Evolutionary conservation across 2,113 vertebrate species (phyloP).

Genomic region (Bambusicola thoracicus): DNA sequence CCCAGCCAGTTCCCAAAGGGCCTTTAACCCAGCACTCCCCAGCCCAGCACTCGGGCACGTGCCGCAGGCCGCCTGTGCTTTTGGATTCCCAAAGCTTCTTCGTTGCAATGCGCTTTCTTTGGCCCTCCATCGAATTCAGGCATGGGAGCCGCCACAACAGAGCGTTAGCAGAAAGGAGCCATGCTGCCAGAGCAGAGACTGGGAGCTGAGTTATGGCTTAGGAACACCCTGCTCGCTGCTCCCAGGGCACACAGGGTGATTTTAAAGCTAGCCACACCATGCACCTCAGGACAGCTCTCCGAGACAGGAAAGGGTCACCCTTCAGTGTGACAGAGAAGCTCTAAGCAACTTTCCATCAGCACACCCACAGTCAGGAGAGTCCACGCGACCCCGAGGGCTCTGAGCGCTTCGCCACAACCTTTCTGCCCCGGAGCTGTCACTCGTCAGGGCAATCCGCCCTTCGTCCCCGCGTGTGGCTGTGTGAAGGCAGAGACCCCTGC

Average conservation of each 20-base stretch:
- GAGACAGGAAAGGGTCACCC: background rate
- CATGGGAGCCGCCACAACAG: accelerated
- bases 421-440: background rate
- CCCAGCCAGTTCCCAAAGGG: background rate
- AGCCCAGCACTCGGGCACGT: background rate
- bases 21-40: background rate
- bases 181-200: background rate
- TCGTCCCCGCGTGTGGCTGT: background rate
- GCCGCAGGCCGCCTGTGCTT: background rate
- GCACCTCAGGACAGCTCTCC: background rate
- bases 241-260: accelerated
- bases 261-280: conserved; percentile 45
- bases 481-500: background rate
- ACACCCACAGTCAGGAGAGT: background rate
- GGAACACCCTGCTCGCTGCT: background rate
- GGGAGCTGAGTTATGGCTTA: background rate
- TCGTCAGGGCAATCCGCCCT: background rate
- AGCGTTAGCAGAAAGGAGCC: background rate
- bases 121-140: background rate
- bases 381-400: accelerated
- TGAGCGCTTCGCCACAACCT: background rate
- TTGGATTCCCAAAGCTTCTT: background rate
- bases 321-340: background rate
- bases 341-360: background rate
- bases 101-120: background rate